Percentiles rank a stretch among this genome's conserved stretches.
Conservation (phyloP, 2,113 vertebrate genomes). For the Natator depressus region DNA sequence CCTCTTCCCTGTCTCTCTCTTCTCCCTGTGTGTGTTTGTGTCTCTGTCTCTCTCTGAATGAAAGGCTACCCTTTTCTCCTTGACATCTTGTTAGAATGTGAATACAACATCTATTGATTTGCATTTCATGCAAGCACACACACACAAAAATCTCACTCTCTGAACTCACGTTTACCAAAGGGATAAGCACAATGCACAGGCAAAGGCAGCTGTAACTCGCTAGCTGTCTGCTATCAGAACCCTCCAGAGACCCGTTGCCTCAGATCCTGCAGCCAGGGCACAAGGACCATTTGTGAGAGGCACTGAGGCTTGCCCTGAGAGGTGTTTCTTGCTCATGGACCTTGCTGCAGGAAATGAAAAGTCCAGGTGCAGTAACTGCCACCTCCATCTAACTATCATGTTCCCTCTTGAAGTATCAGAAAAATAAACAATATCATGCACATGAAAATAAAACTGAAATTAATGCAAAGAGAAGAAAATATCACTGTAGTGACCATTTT, state of each 20-base stretch:
- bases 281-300: background rate
- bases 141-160: conserved; percentile 14
- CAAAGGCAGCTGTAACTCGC: background rate
- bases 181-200: conserved; percentile 24
- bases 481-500: too few species aligned
- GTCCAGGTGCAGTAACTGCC: too few species aligned
- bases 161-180: conserved; percentile 44
- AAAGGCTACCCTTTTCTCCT: conserved; percentile 83
- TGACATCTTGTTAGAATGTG: conserved; percentile 78
- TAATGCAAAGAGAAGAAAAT: too few species aligned
- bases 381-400: too few species aligned
- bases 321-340: background rate
- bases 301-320: background rate
- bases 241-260: background rate
- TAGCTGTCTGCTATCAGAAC: background rate
- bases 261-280: background rate
- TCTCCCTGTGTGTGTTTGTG: background rate
- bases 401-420: too few species aligned
- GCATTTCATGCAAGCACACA: conserved; percentile 74
- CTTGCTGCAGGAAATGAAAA: background rate
- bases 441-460: too few species aligned
- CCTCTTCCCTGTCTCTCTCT: conserved; percentile 1
- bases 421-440: too few species aligned
- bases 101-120: conserved; percentile 82
- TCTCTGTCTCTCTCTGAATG: conserved; percentile 60